Evolutionary conservation across 37 sponge, comb jelly and placozoan species (phyloP), one percentile per base, ranked within the genome.

Genomic region (Axinella damicornis): DNA sequence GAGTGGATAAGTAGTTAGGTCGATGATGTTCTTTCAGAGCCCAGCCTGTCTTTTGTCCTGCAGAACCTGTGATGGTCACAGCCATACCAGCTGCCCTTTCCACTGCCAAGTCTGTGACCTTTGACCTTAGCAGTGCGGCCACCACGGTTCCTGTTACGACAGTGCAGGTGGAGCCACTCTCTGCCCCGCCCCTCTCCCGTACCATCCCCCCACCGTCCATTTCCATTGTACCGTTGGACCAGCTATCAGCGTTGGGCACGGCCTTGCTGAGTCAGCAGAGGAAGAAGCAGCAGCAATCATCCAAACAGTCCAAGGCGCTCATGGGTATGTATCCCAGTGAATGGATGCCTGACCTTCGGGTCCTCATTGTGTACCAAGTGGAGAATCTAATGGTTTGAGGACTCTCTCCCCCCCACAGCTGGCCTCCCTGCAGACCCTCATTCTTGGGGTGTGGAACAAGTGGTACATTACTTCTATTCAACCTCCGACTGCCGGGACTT

Each of bases 401-500:
- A 17, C 12, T 33, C 35, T 69, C 39, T 12, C 13, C 35, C 74
- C 54, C 5, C 54, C 40, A 5, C 54, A 20, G 2, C 74, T 24
- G 73, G 57, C 27, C 63, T 82, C 24, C 62, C 83, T 18, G 37
- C 27, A 2, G 62, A 87, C 64, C 40, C 81, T 32, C 71, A 67
- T n/a, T 41, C 41, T 16, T 90, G 90, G 90, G 68, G 67, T 18
- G 71, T 90, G 31, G 40, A 34, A 15, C 54, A 90, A 5, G 90
- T 90, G 70, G 61, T 70, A 21, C n/a, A 78, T 21, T 90, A 79
- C 74, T 90, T 90, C 63, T 41, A 84, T 30, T 62, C 74, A 30
- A 90, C 79, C 52, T 25, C 64, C 13, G 90, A 90, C 65, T 90
- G 90, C 73, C n/a, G 39, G 22, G 78, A 77, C 25, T 73, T 56